phyloP scores from a whole-genome alignment of 2,113 vertebrate species.

The Platichthys stellatus region DNA sequence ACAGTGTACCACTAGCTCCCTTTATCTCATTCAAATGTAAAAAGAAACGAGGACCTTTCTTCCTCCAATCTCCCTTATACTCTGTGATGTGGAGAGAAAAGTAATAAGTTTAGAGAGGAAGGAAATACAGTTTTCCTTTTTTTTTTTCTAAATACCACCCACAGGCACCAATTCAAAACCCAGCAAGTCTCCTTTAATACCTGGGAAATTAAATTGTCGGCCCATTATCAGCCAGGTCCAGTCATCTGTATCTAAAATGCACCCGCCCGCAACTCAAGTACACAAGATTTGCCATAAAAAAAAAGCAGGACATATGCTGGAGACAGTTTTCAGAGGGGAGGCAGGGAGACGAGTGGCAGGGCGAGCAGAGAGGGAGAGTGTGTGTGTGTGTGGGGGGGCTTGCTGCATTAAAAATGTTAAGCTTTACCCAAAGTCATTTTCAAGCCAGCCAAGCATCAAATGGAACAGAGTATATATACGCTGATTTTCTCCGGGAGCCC shows the following conservation, averaged over 20 bases:
- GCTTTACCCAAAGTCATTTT: constrained; percentile 78
- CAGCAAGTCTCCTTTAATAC: constrained; percentile 79
- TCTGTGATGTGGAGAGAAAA: constrained; percentile 39
- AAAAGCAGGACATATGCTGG: constrained; percentile 56
- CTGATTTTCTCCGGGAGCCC: constrained; percentile 61
- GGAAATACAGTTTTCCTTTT: constrained; percentile 13
- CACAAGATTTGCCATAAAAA: constrained; percentile 52
- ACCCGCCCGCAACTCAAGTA: constrained; percentile 63
- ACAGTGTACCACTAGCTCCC: constrained; percentile 27
- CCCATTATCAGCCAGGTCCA: constrained; percentile 79
- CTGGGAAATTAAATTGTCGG: constrained; percentile 77
- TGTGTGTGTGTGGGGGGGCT: neutral
- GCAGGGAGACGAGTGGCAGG: constrained; percentile 12
- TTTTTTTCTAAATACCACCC: constrained; percentile 64
- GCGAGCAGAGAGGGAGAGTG: neutral
- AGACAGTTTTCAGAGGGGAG: constrained; percentile 59
- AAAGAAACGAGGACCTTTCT: constrained; percentile 47
- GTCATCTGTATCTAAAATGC: constrained; percentile 75
- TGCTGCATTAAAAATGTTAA: constrained; percentile 76
- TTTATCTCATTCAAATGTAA: constrained; percentile 65
- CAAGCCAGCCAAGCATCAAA: constrained; percentile 76
- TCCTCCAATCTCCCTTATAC: constrained; percentile 31
- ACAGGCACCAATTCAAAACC: constrained; percentile 76
- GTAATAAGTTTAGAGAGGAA: constrained; percentile 36
- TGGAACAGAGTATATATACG: constrained; percentile 73